Percentiles rank a stretch among this genome's conserved stretches.
These are phyloP conservation scores for Lycia hirtaria DNA, from an alignment of 2,888 invertebrate genomes.

Conservation along the genomic window DNA sequence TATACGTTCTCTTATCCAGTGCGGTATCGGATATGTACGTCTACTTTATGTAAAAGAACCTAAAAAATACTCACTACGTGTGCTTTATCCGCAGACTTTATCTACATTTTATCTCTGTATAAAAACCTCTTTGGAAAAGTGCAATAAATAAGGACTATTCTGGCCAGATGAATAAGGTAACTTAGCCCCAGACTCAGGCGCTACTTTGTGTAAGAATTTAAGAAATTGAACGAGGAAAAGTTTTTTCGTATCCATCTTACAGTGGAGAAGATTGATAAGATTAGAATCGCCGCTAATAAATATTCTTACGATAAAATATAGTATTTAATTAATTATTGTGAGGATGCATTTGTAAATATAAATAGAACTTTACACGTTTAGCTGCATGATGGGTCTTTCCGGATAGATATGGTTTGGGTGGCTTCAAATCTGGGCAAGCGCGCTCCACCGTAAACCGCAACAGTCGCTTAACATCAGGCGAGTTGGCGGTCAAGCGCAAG, in stretches of 20 bases:
- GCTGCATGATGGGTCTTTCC: too few species aligned
- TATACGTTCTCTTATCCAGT: slow-evolving; percentile 39
- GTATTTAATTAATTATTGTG: too few species aligned
- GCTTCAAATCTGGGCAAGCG: too few species aligned
- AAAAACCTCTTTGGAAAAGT: slow-evolving; percentile 21
- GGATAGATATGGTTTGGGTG: too few species aligned
- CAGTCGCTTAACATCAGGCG: too few species aligned
- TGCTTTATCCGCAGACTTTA: slow-evolving; percentile 11
- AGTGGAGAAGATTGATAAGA: not conserved
- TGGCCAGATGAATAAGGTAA: slow-evolving; percentile 16
- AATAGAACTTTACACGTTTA: too few species aligned
- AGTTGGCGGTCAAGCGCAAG: too few species aligned
- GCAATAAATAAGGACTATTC: slow-evolving; percentile 23
- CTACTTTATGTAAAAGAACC: slow-evolving; percentile 43
- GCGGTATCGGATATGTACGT: slow-evolving; percentile 41
- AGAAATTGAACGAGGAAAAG: slow-evolving; percentile 7
- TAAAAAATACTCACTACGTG: slow-evolving; percentile 41
- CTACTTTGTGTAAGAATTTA: slow-evolving; percentile 5
- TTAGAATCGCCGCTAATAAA: not conserved
- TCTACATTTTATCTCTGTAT: slow-evolving; percentile 13
- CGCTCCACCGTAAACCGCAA: too few species aligned
- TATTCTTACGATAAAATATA: not conserved
- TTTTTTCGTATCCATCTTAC: slow-evolving; percentile 6
- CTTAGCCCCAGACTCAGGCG: slow-evolving; percentile 1
- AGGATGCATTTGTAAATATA: too few species aligned